phyloP scores from a whole-genome alignment of 64 coral and sea anemone species.

The Catalaphyllia jardinei region DNA sequence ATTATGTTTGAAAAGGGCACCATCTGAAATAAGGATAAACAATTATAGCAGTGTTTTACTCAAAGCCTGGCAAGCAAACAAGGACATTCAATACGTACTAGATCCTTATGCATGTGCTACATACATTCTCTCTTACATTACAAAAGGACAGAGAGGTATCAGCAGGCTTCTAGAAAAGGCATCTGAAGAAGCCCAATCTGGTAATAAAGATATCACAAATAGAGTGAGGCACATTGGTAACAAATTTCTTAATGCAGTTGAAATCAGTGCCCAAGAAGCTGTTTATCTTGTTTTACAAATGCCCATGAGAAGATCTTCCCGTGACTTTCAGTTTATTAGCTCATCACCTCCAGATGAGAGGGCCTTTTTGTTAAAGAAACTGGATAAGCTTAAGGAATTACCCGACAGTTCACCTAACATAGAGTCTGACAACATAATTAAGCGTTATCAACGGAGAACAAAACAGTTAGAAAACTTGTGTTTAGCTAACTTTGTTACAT shows the following conservation, averaged over 20 bases:
- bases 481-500: constrained; percentile 46
- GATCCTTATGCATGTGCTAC: constrained; percentile 53
- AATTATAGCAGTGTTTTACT: constrained; percentile 15
- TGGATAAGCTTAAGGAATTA: constrained; percentile 37
- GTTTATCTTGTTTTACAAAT: constrained; percentile 42
- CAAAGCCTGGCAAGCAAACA: constrained; percentile 30
- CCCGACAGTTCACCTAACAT: constrained; percentile 33
- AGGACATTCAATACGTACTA: constrained; percentile 42
- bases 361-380: constrained; percentile 26
- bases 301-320: constrained; percentile 42
- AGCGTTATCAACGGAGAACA: constrained; percentile 21
- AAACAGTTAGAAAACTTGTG: constrained; percentile 23
- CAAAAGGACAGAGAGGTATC: constrained; percentile 52
- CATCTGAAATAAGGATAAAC: constrained; percentile 50
- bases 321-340: constrained; percentile 55
- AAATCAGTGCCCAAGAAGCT: constrained; percentile 40
- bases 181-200: constrained; percentile 29
- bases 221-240: constrained; percentile 43
- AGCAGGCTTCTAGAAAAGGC: constrained; percentile 49
- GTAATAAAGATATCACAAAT: constrained; percentile 27
- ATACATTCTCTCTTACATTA: constrained; percentile 48
- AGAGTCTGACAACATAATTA: constrained; percentile 50
- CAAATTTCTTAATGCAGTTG: constrained; percentile 41
- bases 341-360: constrained; percentile 45
- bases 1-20: constrained; percentile 34